Conservation (phyloP, 1,140 invertebrate genomes). For the Drosophila sp. region DNA sequence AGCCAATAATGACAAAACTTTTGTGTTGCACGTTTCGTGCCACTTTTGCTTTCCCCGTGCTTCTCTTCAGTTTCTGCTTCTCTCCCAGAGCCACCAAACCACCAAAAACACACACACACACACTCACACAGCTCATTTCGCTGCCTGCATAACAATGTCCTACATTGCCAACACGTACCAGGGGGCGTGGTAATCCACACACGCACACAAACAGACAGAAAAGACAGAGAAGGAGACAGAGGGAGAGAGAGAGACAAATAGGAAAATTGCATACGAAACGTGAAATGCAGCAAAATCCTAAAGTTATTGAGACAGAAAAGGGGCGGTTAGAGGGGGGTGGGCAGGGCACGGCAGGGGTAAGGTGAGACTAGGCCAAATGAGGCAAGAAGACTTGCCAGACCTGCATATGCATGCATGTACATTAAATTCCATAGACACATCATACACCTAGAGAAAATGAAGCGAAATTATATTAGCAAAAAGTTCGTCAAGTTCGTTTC, state of each 20-base stretch:
- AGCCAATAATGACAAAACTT: slow-evolving; percentile 81
- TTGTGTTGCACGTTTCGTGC: slow-evolving; percentile 76
- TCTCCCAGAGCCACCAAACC: neutral
- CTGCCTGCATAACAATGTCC: slow-evolving; percentile 75
- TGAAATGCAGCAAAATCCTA: slow-evolving; percentile 59
- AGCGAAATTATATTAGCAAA: neutral
- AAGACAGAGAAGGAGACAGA: neutral
- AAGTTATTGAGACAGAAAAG: slow-evolving; percentile 64
- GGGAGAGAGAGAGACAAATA: slow-evolving; percentile 51
- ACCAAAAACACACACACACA: neutral
- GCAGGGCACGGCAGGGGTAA: slow-evolving; percentile 3
- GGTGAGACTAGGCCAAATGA: slow-evolving; percentile 10
- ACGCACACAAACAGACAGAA: slow-evolving; percentile 22
- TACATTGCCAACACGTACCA: slow-evolving; percentile 78
- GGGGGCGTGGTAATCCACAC: slow-evolving; percentile 38
- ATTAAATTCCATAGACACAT: neutral
- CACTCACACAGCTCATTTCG: slow-evolving; percentile 26
- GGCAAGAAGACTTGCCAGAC: slow-evolving; percentile 40
- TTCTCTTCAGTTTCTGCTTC: neutral
- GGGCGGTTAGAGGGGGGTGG: neutral
- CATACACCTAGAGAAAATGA: slow-evolving; percentile 3
- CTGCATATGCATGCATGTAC: slow-evolving; percentile 14
- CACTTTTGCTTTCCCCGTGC: slow-evolving; percentile 24
- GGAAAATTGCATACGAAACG: slow-evolving; percentile 76
- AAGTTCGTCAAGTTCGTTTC: no score